These are phyloP conservation scores for Ectemnius cavifrons DNA, from an alignment of 2,888 invertebrate genomes.

Conservation along the genomic window DNA sequence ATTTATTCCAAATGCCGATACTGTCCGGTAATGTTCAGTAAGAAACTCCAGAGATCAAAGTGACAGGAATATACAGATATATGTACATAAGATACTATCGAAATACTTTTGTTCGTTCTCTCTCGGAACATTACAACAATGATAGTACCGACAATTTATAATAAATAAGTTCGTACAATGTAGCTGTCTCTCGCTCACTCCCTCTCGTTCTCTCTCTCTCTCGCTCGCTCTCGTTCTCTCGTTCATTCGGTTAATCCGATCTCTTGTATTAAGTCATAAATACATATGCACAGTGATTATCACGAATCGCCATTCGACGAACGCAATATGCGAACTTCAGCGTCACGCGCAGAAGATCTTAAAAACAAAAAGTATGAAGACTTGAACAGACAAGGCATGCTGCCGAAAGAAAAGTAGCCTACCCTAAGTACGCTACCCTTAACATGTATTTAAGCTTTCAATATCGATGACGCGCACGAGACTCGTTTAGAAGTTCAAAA, in stretches of 20 bases:
- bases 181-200: constrained; percentile 30
- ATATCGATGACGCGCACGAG: constrained; percentile 43
- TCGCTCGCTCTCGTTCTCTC: constrained; percentile 12
- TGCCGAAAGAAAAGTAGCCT: constrained; percentile 43
- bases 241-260: background rate
- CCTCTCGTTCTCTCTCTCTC: constrained; percentile 21
- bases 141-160: constrained; percentile 47
- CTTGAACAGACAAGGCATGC: constrained; percentile 35
- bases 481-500: constrained; percentile 47
- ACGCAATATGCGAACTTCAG: constrained; percentile 31
- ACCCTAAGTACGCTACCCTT: constrained; percentile 43
- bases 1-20: constrained; percentile 53
- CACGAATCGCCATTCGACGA: constrained; percentile 49
- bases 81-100: constrained; percentile 37
- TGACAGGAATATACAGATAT: constrained; percentile 40
- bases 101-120: constrained; percentile 14
- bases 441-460: constrained; percentile 35
- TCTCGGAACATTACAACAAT: constrained; percentile 11
- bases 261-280: constrained; percentile 47
- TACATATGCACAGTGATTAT: constrained; percentile 58
- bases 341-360: constrained; percentile 38
- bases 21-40: constrained; percentile 24
- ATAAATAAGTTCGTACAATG: constrained; percentile 61
- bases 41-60: constrained; percentile 38
- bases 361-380: constrained; percentile 38